Base-by-base conservation (phyloP, 2,888 invertebrate genomes). In the Emmelina monodactyla region DNA sequence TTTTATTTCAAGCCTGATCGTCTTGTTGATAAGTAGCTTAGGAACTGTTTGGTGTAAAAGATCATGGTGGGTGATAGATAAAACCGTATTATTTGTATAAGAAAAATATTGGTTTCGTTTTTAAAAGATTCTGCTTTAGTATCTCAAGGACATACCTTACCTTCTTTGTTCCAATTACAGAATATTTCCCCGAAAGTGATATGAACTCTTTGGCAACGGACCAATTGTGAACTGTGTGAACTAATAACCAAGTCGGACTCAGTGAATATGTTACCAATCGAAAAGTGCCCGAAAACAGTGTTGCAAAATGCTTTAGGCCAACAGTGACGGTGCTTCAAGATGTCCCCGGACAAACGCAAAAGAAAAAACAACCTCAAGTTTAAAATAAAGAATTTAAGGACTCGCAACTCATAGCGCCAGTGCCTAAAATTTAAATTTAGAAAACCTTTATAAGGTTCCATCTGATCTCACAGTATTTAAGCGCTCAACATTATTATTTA, bases 311-410 rank as follows among this genome's bases (percentile, higher is more conserved):
- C 32, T 37, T 34, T 34, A 43, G 41, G 46, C 39, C 34, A 37
- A 31, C 61, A 62, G 66, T 78, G 72, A 78, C 61, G 49, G 38
- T 41, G 35, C 37, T 39, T 43, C 63, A 72, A 58, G 43, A 78
- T 79, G 78, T 63, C 76, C 50, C 67, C 67, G 44, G 73, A 71
- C 46, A 79, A 76, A 57, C 70, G 76, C 39, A 71, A 73, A 51
- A 66, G 65, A 66, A 68, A 64, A 57, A 54, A 52, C 38, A 45
- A 40, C 39, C 54, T 49, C 45, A 49, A 52, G 43, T 47, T 41
- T 34, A 49, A 50, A 40, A 46, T 41, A 39, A 51, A 44, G 43
- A 51, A 46, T 41, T 37, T 32, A 43, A 56, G 62, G 55, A 62
- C 61, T 58, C 46, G 47, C 42, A 41, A 38, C 40, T 44, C 36